Evolutionary conservation across 1,140 invertebrate genomes (phyloP).

Genomic region (Ceratosolen fusciceps): DNA sequence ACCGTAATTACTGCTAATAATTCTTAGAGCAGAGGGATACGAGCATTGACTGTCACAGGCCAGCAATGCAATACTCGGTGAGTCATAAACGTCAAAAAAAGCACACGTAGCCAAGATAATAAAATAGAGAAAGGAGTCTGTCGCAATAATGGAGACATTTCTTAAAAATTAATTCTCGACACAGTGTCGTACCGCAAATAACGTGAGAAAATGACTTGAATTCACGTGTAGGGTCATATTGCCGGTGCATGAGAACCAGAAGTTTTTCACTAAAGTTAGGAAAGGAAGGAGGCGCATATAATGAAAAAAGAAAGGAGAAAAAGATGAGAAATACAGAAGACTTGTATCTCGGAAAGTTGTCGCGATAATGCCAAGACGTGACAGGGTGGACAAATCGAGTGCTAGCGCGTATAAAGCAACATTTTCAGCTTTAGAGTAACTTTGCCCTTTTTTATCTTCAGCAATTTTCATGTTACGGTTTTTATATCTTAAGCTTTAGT

Average conservation of each 20-base stretch:
- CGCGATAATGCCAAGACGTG: conserved; percentile 54
- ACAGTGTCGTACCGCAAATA: conserved; percentile 57
- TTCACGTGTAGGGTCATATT: conserved; percentile 56
- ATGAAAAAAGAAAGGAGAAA: background rate
- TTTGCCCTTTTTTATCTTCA: background rate
- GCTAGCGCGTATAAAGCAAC: conserved; percentile 13
- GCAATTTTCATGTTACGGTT: background rate
- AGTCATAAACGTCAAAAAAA: background rate
- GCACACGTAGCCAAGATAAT: conserved; percentile 12
- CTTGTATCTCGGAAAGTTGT: background rate
- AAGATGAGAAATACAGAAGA: conserved; percentile 5
- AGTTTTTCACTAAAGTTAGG: conserved; percentile 52
- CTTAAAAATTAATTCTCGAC: conserved; percentile 57
- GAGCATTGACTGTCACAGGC: conserved; percentile 1
- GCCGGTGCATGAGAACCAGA: conserved; percentile 67
- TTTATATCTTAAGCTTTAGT: background rate
- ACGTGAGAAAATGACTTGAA: conserved; percentile 63
- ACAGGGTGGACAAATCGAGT: conserved; percentile 59
- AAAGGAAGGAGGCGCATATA: too few relatives aligned
- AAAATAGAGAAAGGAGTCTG: conserved; percentile 40
- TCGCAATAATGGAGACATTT: conserved; percentile 47
- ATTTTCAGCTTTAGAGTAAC: conserved; percentile 23
- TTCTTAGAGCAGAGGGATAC: background rate
- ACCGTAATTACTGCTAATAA: background rate
- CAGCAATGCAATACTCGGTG: too few relatives aligned